Evolutionary conservation across 2,113 vertebrate genomes (phyloP).

Genomic region (Phaethornis superciliosus): DNA sequence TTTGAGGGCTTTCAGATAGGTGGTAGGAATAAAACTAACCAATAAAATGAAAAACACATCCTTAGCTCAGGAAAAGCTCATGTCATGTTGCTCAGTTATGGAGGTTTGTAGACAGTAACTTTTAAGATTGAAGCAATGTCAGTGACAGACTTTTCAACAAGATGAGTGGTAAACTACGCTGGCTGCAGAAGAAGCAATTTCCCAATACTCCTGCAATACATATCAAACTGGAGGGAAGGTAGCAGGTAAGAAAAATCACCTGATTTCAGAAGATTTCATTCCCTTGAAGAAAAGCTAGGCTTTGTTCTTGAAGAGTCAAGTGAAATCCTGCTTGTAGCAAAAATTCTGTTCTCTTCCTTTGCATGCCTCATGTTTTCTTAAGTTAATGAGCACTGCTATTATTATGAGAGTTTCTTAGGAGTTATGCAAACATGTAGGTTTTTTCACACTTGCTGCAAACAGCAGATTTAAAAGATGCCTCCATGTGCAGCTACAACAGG

Average conservation of each 20-base stretch:
- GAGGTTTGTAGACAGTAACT: background rate
- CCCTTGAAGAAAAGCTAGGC: background rate
- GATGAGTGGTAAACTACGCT: background rate
- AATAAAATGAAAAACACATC: background rate
- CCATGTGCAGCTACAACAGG: rapidly evolving
- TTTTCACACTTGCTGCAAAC: background rate
- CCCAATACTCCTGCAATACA: background rate
- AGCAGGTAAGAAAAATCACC: background rate
- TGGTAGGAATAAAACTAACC: background rate
- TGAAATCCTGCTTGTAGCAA: background rate
- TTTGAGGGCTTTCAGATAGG: background rate
- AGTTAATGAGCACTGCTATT: background rate
- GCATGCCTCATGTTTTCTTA: background rate
- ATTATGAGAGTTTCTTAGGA: background rate
- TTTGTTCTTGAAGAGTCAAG: background rate
- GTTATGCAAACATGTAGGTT: background rate
- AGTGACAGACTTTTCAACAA: rapidly evolving
- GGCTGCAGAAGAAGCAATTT: background rate
- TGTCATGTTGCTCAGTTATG: background rate
- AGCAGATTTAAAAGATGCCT: background rate
- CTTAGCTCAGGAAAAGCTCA: background rate
- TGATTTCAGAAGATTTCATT: background rate
- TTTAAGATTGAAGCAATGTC: background rate
- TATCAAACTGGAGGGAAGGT: background rate
- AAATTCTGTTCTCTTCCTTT: background rate